Base-by-base conservation (phyloP, 2,888 invertebrate genomes). In the Erebia ligea region DNA sequence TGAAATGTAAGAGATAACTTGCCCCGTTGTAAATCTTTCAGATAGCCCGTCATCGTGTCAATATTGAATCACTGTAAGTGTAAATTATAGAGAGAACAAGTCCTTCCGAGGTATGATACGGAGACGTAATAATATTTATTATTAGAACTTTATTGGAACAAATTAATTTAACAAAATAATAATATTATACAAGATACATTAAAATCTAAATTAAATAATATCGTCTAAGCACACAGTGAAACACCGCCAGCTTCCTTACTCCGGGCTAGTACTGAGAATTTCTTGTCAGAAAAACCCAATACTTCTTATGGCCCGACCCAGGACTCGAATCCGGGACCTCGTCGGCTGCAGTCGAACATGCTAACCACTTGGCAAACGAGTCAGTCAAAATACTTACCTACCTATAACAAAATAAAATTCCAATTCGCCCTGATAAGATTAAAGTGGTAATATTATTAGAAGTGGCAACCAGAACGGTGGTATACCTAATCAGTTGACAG, bases 401-500 rank as follows among this genome's bases (percentile, higher is more conserved):
- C 1, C 11, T 13, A 13, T 45, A 13, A 11, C 13, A 17, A 17
- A 52, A 15, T 50, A n/a, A 50, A 52, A 17, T 40, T 66, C 50
- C 61, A 69, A 63, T 67, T 68, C 58, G 40, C 15, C 50, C n/a
- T 50, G 82, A 83, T 82, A 77, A 82, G 83, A 82, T 82, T 78
- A 19, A 58, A 54, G 62, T 71, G 73, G 76, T 77, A 77, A 78
- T 79, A 77, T 76, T 73, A 76, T 76, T 72, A 76, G 73, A 77
- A 78, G 74, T 74, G 74, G 73, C 67, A 72, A 76, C 77, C 75
- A 19, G 50, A 67, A 63, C 50, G 63, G 50, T 63, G 69, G 71
- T 65, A n/a, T n/a, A 61, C 62, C 71, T 76, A 76, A 75, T 74
- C 74, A 59, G 69, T 54, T 50, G 71, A 61, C 69, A 71, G 72